phyloP scores from a whole-genome alignment of 2,797 vertebrate genomes.

The Triplophysa yarkandensis region DNA sequence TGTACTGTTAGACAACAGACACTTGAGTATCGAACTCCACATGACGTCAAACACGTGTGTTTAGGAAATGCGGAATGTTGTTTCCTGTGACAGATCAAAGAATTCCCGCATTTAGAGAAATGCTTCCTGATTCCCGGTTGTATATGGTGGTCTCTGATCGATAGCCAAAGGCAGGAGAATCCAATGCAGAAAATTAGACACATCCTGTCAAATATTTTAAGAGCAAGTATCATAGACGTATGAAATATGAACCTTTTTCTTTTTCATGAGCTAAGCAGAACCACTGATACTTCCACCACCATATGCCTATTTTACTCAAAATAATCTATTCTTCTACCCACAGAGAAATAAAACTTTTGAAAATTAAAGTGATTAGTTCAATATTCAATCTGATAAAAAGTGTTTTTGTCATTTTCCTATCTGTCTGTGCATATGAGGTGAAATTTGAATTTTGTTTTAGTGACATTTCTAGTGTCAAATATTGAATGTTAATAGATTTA shows the following conservation, averaged over 20 bases:
- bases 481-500: no score
- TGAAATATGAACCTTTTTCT: constrained; percentile 8
- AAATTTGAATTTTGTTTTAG: no score
- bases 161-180: constrained; percentile 28
- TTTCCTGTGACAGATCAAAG: constrained; percentile 7
- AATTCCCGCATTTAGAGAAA: constrained; percentile 12
- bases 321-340: not conserved
- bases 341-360: not conserved
- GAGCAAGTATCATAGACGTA: constrained; percentile 18
- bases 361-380: not conserved
- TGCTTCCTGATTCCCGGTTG: constrained; percentile 16
- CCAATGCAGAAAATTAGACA: constrained; percentile 9
- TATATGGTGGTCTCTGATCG: constrained; percentile 23
- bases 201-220: constrained; percentile 29
- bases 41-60: not conserved
- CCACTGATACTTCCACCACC: not conserved
- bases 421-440: no score
- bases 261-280: constrained; percentile 6
- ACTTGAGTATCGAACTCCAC: not conserved
- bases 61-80: constrained; percentile 4
- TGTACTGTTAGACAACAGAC: not conserved
- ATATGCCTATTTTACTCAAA: not conserved
- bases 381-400: not conserved
- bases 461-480: no score
- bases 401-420: no score